Evolutionary conservation across 1,140 invertebrate species (phyloP).

Genomic region (Amphibalanus amphitrite): DNA sequence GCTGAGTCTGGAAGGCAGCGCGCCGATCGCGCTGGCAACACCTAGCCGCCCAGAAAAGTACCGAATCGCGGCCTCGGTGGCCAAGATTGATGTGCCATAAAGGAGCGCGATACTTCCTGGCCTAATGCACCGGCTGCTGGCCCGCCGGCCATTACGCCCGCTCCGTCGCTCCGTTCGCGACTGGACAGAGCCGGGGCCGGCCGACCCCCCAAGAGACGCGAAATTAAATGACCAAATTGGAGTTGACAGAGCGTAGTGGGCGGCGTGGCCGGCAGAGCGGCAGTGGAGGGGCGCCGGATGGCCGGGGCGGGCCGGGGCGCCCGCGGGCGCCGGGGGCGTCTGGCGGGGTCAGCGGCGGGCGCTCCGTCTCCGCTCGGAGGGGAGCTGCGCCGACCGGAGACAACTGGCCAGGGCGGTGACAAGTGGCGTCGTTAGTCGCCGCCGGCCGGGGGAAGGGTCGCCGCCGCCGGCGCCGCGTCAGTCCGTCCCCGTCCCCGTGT

Average conservation of each 20-base stretch:
- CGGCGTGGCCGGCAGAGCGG: too few species aligned
- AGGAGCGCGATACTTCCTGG: background rate
- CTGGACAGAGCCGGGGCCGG: constrained; percentile 6
- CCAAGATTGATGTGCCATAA: constrained; percentile 3
- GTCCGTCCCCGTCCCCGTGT: too few species aligned
- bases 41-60: background rate
- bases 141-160: constrained; percentile 5
- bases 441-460: too few species aligned
- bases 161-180: too few species aligned
- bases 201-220: background rate
- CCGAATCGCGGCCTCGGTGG: background rate
- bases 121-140: background rate
- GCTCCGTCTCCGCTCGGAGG: background rate
- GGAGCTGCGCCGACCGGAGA: too few species aligned
- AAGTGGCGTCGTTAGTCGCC: background rate
- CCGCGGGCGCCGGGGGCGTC: too few species aligned
- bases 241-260: background rate
- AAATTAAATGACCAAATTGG: constrained; percentile 1
- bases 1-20: background rate
- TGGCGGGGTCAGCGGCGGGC: too few species aligned
- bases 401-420: background rate
- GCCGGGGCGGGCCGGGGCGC: too few species aligned
- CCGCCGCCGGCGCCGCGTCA: too few species aligned
- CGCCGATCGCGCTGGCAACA: background rate
- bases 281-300: too few species aligned